Base-by-base conservation (phyloP, 1,140 invertebrate species). In the Melipona quadrifasciata region DNA sequence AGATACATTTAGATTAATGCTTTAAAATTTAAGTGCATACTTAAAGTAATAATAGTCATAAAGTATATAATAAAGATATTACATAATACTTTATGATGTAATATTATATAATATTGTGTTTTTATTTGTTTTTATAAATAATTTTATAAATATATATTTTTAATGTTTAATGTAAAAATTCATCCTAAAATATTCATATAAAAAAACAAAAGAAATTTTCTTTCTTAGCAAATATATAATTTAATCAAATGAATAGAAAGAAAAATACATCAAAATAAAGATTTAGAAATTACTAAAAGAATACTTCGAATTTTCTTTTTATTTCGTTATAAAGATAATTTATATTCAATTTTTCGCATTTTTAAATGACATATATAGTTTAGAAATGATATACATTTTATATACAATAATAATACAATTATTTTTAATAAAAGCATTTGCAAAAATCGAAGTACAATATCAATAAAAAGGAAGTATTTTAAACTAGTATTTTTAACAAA, bases 101-200 rank as follows among this genome's bases (percentile, higher is more conserved):
- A 57, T 19, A 19, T 57, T 57, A 57, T 57, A 57, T 19, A 6
- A 16, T 17, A 55, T 17, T 55, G 0, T 65, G 16, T n/a, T n/a
- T n/a, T n/a, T 53, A 55, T 55, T 55, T 53, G 19, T 24, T 65
- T 65, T 65, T 51, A 31, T n/a, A 51, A 75, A 51, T 27, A 68
- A 57, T 47, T n/a, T 76, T 47, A 24, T 64, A 68, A 39, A 82
- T 55, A 39, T 55, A 67, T 19, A 55, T 4, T n/a, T n/a, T 82
- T 68, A 61, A 86, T 39, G 51, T n/a, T 73, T 27, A 67, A 72
- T n/a, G 81, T 68, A 75, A 27, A 67, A 19, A 27, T 65, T n/a
- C 19, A 53, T 55, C 11, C 14, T 27, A 47, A 24, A 11, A 57
- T 19, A 24, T 17, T n/a, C 6, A 64, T 10, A 51, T 27, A 61